A percentile compares a stretch with the other conserved stretches of the same genome.
phyloP scores from a whole-genome alignment of 2,797 vertebrate genomes.

The Neomorphus geoffroyi region DNA sequence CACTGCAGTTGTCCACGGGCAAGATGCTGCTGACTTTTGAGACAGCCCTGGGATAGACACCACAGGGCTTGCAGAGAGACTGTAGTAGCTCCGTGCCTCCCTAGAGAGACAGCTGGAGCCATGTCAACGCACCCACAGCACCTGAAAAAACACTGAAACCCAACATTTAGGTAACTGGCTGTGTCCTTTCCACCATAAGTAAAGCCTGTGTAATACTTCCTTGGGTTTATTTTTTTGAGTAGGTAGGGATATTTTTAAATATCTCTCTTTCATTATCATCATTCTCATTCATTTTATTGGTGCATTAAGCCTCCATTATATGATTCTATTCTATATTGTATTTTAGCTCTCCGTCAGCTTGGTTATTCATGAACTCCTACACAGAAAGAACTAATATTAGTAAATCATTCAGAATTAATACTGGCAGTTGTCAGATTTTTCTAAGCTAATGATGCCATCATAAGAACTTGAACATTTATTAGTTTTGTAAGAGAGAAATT shows the following conservation, averaged over 20 bases:
- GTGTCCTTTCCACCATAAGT: background rate
- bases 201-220: background rate
- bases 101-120: background rate
- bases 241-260: background rate
- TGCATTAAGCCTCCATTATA: background rate
- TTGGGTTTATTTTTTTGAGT: background rate
- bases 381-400: background rate
- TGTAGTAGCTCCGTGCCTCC: background rate
- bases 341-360: background rate
- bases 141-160: background rate
- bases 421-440: background rate
- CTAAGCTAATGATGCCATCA: background rate
- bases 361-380: constrained; percentile 27
- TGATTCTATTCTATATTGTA: background rate
- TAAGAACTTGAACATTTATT: background rate
- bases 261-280: background rate
- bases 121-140: background rate
- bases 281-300: background rate
- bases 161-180: background rate
- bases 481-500: background rate
- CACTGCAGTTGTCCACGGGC: background rate
- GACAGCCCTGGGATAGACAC: background rate
- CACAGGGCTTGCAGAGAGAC: background rate
- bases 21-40: background rate
- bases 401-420: constrained; percentile 5